Percentiles rank a stretch among this genome's conserved stretches.
Evolutionary conservation across 53 echinoderm and acorn worm species (phyloP).

Genomic region (Luidia sarsii): DNA sequence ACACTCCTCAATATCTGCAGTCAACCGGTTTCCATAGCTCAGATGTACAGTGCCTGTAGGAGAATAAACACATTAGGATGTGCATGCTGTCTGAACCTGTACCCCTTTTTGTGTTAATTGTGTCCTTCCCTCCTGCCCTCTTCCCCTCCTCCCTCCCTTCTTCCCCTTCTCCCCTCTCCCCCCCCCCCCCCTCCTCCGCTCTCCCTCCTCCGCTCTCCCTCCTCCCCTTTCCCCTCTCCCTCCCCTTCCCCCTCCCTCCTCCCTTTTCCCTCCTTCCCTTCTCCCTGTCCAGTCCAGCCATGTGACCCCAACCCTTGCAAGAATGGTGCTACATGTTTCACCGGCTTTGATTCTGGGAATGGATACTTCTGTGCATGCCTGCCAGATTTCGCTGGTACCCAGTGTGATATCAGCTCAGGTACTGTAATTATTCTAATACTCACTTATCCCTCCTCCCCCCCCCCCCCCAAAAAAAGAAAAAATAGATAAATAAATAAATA

Average conservation of each 20-base stretch:
- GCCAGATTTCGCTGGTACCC: constrained; percentile 16
- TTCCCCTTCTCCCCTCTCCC: neutral
- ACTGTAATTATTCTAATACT: no score
- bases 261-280: no score
- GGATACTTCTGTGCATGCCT: constrained; percentile 46
- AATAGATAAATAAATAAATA: no score
- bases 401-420: constrained; percentile 22
- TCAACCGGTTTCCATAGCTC: no score
- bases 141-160: neutral
- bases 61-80: no score
- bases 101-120: no score
- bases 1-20: constrained; percentile 36
- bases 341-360: neutral
- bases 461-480: no score
- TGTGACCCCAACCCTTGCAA: constrained; percentile 64
- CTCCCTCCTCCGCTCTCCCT: neutral
- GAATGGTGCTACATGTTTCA: constrained; percentile 64
- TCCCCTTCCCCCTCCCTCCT: no score
- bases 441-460: no score
- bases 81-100: no score
- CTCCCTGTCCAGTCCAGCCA: constrained; percentile 50
- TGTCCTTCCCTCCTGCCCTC: no score
- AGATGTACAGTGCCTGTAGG: no score
- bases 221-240: neutral
- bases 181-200: neutral